These are phyloP conservation scores for Druceiella hillmani DNA, from an alignment of 2,888 invertebrate species.

Conservation along the genomic window DNA sequence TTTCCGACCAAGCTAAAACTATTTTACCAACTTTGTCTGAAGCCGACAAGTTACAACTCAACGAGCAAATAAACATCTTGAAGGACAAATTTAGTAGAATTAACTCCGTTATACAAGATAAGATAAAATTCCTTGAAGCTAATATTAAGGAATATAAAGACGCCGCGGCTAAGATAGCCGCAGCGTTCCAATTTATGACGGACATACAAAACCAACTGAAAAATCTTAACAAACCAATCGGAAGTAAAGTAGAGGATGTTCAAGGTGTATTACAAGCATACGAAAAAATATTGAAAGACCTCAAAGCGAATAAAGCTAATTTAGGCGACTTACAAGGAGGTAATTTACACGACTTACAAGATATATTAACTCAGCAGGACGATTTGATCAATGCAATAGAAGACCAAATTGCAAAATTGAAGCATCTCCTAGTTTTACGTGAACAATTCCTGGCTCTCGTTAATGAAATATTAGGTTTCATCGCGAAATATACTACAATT, in stretches of 20 bases:
- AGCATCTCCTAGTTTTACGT: conserved; percentile 71
- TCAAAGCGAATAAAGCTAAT: conserved; percentile 74
- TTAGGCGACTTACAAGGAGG: conserved; percentile 71
- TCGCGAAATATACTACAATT: conserved; percentile 79
- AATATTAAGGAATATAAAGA: conserved; percentile 78
- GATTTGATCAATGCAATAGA: conserved; percentile 81
- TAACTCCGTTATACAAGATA: conserved; percentile 68
- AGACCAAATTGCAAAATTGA: conserved; percentile 76
- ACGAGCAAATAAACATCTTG: conserved; percentile 72
- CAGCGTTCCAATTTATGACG: conserved; percentile 73
- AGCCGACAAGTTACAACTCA: conserved; percentile 77
- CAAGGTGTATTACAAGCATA: conserved; percentile 74
- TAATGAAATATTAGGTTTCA: conserved; percentile 83
- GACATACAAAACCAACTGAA: conserved; percentile 80
- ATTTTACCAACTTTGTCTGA: conserved; percentile 77
- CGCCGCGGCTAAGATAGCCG: conserved; percentile 72
- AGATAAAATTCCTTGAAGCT: conserved; percentile 65
- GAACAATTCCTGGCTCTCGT: conserved; percentile 86
- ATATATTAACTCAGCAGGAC: conserved; percentile 75
- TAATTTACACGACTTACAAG: conserved; percentile 73
- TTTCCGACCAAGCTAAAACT: conserved; percentile 73
- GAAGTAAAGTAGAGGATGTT: conserved; percentile 83
- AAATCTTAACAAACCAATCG: conserved; percentile 79
- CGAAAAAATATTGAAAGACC: conserved; percentile 69
- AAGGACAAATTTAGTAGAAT: conserved; percentile 75